These are phyloP conservation scores for Neodiprion pinetum DNA, from an alignment of 1,140 invertebrate species.

Conservation along the genomic window DNA sequence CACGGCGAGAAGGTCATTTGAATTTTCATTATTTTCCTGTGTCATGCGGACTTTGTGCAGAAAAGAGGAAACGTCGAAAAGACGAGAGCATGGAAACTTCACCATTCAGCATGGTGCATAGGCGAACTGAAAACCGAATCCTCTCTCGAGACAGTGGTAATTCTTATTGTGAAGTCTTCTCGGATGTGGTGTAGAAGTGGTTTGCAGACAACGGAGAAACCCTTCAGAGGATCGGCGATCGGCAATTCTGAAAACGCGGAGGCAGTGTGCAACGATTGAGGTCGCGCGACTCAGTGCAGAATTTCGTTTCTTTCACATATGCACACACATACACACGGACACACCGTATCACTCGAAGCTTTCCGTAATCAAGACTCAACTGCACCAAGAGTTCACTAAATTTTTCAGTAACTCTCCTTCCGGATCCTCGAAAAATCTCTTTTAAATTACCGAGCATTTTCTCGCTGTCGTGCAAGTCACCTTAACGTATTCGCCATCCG, in stretches of 20 bases:
- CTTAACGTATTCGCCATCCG: no score
- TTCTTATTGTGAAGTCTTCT: conserved; percentile 32
- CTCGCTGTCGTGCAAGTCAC: no score
- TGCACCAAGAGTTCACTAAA: neutral
- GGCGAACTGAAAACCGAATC: conserved; percentile 28
- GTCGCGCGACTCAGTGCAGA: neutral
- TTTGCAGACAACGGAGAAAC: conserved; percentile 33
- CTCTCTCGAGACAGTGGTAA: conserved; percentile 40
- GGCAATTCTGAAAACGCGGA: conserved; percentile 13
- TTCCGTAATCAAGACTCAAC: neutral
- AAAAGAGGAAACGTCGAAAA: neutral
- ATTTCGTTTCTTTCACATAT: neutral
- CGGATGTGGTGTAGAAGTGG: conserved; percentile 29
- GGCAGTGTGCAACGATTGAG: no score
- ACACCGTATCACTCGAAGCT: neutral
- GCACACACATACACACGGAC: no score
- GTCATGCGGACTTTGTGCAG: neutral
- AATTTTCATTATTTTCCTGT: neutral
- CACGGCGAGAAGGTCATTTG: neutral
- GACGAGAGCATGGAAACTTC: neutral
- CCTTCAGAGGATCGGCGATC: conserved; percentile 24
- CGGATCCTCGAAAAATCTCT: neutral
- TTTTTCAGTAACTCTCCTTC: neutral
- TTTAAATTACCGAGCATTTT: no score
- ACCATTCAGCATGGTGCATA: neutral